Base-by-base conservation (phyloP, 2,888 invertebrate species). In the Caenorhabditis doughertyi region DNA sequence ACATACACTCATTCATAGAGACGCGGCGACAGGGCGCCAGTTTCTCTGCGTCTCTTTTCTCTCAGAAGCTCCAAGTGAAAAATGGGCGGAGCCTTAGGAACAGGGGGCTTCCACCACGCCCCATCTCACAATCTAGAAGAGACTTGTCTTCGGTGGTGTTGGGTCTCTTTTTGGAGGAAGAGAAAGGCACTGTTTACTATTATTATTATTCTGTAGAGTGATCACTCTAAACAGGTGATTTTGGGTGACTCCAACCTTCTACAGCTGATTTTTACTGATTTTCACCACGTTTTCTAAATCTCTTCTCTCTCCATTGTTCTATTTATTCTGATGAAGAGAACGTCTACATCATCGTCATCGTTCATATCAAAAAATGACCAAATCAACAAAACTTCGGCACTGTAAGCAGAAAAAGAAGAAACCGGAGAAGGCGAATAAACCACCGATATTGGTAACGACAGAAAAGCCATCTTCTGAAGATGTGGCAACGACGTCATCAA, bases 371-470 rank as follows among this genome's bases (percentile, higher is more conserved):
- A 68, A 49, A 32, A 81, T 81, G 80, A 74, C 80, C 25, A 81
- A 81, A 70, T 81, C 80, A 42, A 81, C 80, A 11, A 81, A 81
- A 64, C 62, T 81, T 55, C 73, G 80, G 49, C 73, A 81, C 49
- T 64, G 60, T 44, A 72, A 67, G 32, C 58, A 67, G 27, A 44
- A 55, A 47, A 71, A 70, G 51, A 64, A 70, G 79, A 70, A 60
- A 39, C 21, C 58, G 55, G 32, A 51, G 35, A 60, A 58, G 60
- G 21, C 39, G 47, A 23, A n/a, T 11, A 56, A 44, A 29, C 44
- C 32, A 4, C 58, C 68, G 5, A 44, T 44, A 11, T 32, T 68
- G 2, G 60, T 56, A 2, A 67, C 64, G 32, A 67, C 64, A 32
- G 67, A 68, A 29, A 68, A n/a, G 18, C 21, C 65, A 18, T 58